These are phyloP conservation scores for Labroides dimidiatus DNA, from an alignment of 2,797 vertebrate species.

Conservation along the genomic window DNA sequence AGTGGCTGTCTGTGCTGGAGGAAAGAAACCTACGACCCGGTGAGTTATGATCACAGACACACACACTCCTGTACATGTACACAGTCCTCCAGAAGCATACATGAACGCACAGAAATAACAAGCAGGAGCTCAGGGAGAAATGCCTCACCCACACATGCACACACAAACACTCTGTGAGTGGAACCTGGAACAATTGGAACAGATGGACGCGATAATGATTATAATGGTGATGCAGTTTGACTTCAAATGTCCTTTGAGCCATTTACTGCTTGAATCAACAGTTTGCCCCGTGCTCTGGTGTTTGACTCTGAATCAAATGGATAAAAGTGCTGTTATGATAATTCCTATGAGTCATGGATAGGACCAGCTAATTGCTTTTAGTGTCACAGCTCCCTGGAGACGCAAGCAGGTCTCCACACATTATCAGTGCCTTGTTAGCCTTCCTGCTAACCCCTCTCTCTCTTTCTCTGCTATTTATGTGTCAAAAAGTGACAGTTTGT, in stretches of 20 bases:
- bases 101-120: constrained; percentile 35
- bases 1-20: constrained; percentile 95
- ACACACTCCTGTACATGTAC: background rate
- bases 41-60: constrained; percentile 72
- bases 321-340: constrained; percentile 58
- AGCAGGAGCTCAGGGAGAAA: constrained; percentile 10
- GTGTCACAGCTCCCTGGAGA: constrained; percentile 45
- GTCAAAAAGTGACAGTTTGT: background rate
- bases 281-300: constrained; percentile 33
- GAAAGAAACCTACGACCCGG: constrained; percentile 92
- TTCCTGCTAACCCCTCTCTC: constrained; percentile 27
- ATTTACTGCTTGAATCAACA: constrained; percentile 39
- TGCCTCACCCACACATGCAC: constrained; percentile 6
- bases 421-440: constrained; percentile 50
- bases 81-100: constrained; percentile 28
- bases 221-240: constrained; percentile 47
- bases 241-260: constrained; percentile 50
- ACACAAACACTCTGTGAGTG: constrained; percentile 23
- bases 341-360: constrained; percentile 56
- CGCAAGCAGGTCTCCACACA: constrained; percentile 20
- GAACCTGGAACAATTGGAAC: constrained; percentile 43
- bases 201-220: constrained; percentile 58
- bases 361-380: constrained; percentile 65
- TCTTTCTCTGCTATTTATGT: constrained; percentile 11
- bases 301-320: constrained; percentile 49